A percentile compares a stretch with the other conserved stretches of the same genome.
Conservation (phyloP, 2,888 invertebrate species). For the Campoplex capitator region DNA sequence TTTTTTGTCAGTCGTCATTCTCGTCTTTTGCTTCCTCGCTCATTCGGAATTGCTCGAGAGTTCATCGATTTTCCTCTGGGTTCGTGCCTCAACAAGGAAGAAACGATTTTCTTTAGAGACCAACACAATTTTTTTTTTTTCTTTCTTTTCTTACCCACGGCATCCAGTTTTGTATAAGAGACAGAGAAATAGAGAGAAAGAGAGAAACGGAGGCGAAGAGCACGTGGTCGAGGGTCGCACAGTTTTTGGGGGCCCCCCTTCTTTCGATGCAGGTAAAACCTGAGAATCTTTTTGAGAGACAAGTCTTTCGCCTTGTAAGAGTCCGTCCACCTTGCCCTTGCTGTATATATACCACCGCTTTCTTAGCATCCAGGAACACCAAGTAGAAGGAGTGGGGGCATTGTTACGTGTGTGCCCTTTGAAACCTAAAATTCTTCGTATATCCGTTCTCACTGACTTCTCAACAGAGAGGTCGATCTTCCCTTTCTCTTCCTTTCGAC, state of each 20-base stretch:
- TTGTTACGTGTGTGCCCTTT: conserved; percentile 54
- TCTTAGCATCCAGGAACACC: conserved; percentile 25
- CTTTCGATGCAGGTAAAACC: conserved; percentile 28
- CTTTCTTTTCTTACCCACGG: neutral
- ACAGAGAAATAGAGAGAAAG: neutral
- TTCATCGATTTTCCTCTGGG: conserved; percentile 2
- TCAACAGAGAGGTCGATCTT: neutral
- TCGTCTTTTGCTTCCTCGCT: neutral
- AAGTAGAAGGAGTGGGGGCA: conserved; percentile 63
- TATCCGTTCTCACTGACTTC: conserved; percentile 72
- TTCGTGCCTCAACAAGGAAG: conserved; percentile 6
- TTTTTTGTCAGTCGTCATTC: neutral
- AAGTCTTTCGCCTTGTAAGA: conserved; percentile 53
- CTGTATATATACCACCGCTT: conserved; percentile 35
- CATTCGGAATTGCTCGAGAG: neutral
- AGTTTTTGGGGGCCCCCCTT: conserved; percentile 9
- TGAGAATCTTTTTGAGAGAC: conserved; percentile 52
- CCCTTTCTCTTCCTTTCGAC: conserved; percentile 76
- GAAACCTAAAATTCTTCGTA: conserved; percentile 79
- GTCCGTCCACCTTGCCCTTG: conserved; percentile 54
- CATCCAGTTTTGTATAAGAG: neutral
- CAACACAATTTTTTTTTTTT: conserved; percentile 4
- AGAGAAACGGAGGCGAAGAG: conserved; percentile 16
- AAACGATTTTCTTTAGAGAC: conserved; percentile 34
- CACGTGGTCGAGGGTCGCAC: conserved; percentile 36